Conservation (phyloP, 2,888 invertebrate species). For the Eristalinus aeneus region DNA sequence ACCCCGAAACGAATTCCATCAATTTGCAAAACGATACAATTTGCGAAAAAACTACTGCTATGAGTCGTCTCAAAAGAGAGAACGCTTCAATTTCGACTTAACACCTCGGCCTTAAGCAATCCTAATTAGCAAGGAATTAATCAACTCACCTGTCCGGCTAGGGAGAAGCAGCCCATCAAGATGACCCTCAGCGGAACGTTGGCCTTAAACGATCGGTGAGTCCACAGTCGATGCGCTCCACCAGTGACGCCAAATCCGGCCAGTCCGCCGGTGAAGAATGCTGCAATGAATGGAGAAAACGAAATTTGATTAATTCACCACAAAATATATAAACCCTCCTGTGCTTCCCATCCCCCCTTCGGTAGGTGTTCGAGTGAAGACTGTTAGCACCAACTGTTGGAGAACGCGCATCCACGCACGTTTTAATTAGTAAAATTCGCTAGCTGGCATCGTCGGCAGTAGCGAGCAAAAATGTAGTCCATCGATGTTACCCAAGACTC, state of each 20-base stretch:
- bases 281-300: slow-evolving; percentile 78
- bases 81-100: background rate
- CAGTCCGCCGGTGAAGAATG: slow-evolving; percentile 82
- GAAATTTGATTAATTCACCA: background rate
- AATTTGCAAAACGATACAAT: too few species aligned
- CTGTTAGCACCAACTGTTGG: background rate
- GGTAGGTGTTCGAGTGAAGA: background rate
- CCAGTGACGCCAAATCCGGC: slow-evolving; percentile 87
- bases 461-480: background rate
- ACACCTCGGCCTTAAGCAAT: background rate
- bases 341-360: too few species aligned
- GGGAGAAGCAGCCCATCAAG: slow-evolving; percentile 83
- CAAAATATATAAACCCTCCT: background rate
- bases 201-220: slow-evolving; percentile 86
- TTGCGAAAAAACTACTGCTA: background rate
- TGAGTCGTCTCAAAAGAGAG: background rate
- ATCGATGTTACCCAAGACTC: slow-evolving; percentile 13
- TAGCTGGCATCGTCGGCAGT: background rate
- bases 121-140: background rate
- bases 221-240: slow-evolving; percentile 86
- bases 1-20: too few species aligned
- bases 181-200: slow-evolving; percentile 83
- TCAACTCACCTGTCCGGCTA: slow-evolving; percentile 85
- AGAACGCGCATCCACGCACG: background rate
- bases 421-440: slow-evolving; percentile 29